Evolutionary conservation across 2,113 vertebrate genomes (phyloP), one percentile per base, ranked within the genome.

Genomic region (Cochlearius cochlearius): DNA sequence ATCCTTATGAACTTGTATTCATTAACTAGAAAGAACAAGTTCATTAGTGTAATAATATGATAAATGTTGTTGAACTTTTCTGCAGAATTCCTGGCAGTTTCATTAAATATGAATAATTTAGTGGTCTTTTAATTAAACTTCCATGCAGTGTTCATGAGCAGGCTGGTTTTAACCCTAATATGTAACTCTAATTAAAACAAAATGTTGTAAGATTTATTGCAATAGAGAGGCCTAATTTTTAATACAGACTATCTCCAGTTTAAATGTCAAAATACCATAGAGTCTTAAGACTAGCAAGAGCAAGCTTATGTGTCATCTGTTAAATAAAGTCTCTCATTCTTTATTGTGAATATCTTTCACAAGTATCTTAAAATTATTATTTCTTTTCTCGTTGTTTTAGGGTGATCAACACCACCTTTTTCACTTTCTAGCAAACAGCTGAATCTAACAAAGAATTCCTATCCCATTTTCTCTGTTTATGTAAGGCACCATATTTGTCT

Each of bases 71-170:
- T 95, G 88, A 97, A 96, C 96, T 96, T 95, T 63, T 87, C 79
- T 88, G 50, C 47, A 68, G 34, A 94, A 86, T 91, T 94, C 34
- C 47, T 95, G 76, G 36, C 72, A 93, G 76, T 88, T 95, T 89
- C 79, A 91, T 95, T 97, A 95, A 90, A 95, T 73, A 87, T 96
- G 92, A 97, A 96, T 95, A 91, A 97, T 95, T 92, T 81, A 97
- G n/a, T 69, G 19, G 18, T 67, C 83, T 94, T 87, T 94, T 86
- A 96, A 96, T 97, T 93, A 91, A 95, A 94, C 26, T 92, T 95
- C 84, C 69, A 93, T 90, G 25, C 36, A 59, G 88, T 78, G 60
- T 68, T 95, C 86, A 34, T 43, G 25, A 86, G 43, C 15, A 94
- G 50, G 41, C 80, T 97, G 56, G 67, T 92, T 93, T 90, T 96